Percentiles rank a stretch among this genome's conserved stretches.
Conservation (phyloP, 1,140 invertebrate genomes). For the Cecropterus lyciades region DNA sequence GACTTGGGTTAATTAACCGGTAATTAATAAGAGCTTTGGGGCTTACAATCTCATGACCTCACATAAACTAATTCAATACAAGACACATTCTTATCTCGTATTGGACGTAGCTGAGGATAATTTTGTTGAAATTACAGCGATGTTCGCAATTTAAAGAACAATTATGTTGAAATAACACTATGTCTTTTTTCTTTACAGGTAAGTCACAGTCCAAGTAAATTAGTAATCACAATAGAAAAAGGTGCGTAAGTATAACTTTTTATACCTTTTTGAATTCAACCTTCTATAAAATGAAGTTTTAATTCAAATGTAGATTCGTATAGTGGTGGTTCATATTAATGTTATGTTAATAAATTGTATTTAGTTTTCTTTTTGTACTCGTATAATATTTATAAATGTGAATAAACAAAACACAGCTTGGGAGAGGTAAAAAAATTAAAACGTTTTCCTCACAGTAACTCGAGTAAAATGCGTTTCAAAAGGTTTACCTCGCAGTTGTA, state of each 20-base stretch:
- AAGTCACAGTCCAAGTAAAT: neutral
- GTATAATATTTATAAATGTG: conserved; percentile 1
- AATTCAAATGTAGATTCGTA: too few species aligned
- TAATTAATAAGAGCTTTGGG: conserved; percentile 21
- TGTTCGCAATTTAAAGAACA: too few species aligned
- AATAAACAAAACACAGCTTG: conserved; percentile 4
- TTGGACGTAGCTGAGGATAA: too few species aligned
- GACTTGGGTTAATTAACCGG: conserved; percentile 26
- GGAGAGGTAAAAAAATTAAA: conserved; percentile 19
- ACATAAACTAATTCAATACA: too few species aligned
- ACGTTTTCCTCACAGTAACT: conserved; percentile 19
- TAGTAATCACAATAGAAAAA: neutral
- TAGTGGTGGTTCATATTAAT: too few species aligned
- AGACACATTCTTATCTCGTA: too few species aligned
- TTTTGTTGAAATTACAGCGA: too few species aligned
- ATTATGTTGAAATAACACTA: too few species aligned
- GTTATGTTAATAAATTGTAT: too few species aligned
- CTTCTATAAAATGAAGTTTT: too few species aligned
- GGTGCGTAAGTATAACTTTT: neutral
- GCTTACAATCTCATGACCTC: conserved; percentile 2
- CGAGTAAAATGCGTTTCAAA: conserved; percentile 24
- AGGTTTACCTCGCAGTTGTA: conserved; percentile 31
- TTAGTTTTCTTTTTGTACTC: too few species aligned
- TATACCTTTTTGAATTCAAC: too few species aligned
- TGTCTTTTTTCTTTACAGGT: conserved; percentile 25